Conservation (phyloP, 2,888 invertebrate species). For the Globia sparganii region DNA sequence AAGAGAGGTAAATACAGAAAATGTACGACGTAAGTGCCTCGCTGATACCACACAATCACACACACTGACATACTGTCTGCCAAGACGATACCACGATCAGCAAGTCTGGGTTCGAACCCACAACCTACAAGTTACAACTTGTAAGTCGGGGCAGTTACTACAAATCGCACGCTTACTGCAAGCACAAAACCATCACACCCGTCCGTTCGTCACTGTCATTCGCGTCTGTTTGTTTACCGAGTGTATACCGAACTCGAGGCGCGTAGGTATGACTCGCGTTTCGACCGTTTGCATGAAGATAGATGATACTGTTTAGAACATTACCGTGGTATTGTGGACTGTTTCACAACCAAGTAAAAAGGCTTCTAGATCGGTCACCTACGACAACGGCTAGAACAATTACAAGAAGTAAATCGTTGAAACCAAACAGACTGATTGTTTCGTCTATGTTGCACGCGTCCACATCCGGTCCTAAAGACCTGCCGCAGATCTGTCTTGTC, state of each 20-base stretch:
- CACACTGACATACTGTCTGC: background rate
- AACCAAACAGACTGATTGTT: slow-evolving; percentile 13
- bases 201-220: too few relatives aligned
- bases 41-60: background rate
- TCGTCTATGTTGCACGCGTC: background rate
- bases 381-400: background rate
- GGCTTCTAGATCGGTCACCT: too few relatives aligned
- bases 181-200: too few relatives aligned
- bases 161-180: too few relatives aligned
- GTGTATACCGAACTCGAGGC: too few relatives aligned
- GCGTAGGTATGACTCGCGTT: too few relatives aligned
- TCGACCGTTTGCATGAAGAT: too few relatives aligned
- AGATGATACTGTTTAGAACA: too few relatives aligned
- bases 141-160: too few relatives aligned
- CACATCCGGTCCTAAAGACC: background rate
- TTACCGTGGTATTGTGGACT: background rate
- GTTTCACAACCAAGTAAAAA: background rate
- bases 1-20: background rate
- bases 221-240: too few relatives aligned
- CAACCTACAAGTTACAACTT: too few relatives aligned
- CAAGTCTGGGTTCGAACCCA: too few relatives aligned
- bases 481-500: background rate
- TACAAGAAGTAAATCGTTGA: slow-evolving; percentile 1
- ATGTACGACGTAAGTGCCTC: background rate
- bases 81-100: background rate